These are phyloP conservation scores for Phengaris arion DNA, from an alignment of 2,888 invertebrate genomes.

Conservation along the genomic window DNA sequence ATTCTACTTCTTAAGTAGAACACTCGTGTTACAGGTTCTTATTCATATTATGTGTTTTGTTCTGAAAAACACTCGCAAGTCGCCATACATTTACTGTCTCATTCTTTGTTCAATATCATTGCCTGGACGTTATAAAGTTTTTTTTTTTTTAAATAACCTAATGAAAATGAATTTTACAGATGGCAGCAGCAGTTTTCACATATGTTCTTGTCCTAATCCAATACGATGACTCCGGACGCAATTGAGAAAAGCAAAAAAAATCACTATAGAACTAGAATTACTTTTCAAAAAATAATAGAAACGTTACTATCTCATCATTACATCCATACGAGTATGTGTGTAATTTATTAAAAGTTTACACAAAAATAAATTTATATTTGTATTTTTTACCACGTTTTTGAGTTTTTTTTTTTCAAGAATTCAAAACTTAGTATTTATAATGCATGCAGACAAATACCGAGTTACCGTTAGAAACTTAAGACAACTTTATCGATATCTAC, in stretches of 20 bases:
- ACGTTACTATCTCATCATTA: too few species aligned
- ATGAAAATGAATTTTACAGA: constrained; percentile 56
- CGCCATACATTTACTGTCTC: too few species aligned
- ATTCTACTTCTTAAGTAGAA: constrained; percentile 71
- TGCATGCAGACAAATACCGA: constrained; percentile 51
- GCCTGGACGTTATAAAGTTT: too few species aligned
- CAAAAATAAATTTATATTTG: too few species aligned
- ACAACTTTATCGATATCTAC: background rate
- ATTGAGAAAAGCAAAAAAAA: background rate
- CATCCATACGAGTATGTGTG: too few species aligned
- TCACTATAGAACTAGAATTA: background rate
- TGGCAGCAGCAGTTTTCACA: constrained; percentile 81
- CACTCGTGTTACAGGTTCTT: constrained; percentile 37
- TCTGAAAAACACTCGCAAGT: too few species aligned
- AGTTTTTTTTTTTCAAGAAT: too few species aligned
- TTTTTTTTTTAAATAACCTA: too few species aligned
- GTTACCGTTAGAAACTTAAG: constrained; percentile 41
- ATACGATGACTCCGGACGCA: constrained; percentile 46
- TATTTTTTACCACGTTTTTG: background rate
- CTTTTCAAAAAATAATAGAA: too few species aligned
- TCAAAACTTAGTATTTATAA: constrained; percentile 48
- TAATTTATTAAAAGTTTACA: too few species aligned
- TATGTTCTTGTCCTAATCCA: constrained; percentile 81
- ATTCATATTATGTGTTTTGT: background rate
- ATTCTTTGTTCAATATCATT: too few species aligned